A percentile compares a stretch with the other conserved stretches of the same genome.
These are phyloP conservation scores for Galeopterus variegatus DNA, from an alignment of 2,113 vertebrate species.

Conservation along the genomic window DNA sequence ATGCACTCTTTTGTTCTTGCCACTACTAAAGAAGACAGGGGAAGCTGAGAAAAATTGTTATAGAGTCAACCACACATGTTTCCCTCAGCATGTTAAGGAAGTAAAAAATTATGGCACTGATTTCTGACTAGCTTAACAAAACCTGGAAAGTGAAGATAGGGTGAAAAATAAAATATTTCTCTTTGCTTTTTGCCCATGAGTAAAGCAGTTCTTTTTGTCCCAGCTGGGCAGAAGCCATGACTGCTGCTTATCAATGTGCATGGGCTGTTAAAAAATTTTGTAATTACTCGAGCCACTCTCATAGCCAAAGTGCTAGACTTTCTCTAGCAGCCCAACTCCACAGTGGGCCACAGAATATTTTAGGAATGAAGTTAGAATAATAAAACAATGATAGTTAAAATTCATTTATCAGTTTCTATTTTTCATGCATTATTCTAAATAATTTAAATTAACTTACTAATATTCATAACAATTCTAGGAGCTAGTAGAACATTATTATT, in stretches of 20 bases:
- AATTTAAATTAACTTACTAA: neutral
- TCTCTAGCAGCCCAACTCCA: neutral
- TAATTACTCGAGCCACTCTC: neutral
- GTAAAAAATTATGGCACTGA: neutral
- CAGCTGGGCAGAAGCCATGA: neutral
- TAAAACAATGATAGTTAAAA: neutral
- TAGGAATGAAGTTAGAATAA: neutral
- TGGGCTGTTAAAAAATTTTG: neutral
- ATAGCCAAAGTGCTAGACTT: neutral
- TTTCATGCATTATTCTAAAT: neutral
- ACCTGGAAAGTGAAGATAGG: neutral
- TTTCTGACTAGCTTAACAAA: neutral
- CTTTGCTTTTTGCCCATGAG: neutral
- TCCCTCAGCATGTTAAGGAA: neutral
- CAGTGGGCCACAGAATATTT: neutral
- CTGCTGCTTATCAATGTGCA: neutral
- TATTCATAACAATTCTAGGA: neutral
- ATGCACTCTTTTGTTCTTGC: neutral
- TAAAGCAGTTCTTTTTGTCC: neutral
- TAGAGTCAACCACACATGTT: neutral
- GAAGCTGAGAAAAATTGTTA: neutral
- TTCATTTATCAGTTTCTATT: neutral
- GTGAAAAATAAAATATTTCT: neutral
- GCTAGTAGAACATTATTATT: neutral
- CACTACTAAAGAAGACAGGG: neutral